Evolutionary conservation across 2,113 vertebrate genomes (phyloP).

Genomic region (Sisor rabdophorus): DNA sequence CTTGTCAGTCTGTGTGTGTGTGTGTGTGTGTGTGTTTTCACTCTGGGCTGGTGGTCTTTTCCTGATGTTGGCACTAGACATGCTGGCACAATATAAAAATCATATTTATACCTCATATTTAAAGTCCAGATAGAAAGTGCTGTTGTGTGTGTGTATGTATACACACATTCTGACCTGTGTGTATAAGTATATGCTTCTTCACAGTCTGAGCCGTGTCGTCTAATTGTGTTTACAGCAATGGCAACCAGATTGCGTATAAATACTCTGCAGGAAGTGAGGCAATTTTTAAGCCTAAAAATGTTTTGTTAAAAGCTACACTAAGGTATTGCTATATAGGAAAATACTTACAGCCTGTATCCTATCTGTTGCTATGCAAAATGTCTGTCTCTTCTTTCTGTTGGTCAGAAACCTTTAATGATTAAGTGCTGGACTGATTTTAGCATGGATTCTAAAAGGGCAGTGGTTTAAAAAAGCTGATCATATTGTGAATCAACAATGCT

Average conservation of each 20-base stretch:
- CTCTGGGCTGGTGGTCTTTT: conserved; percentile 7
- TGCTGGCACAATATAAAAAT: too few relatives aligned
- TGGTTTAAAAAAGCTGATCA: neutral
- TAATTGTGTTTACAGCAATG: neutral
- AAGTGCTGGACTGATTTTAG: neutral
- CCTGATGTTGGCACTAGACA: neutral
- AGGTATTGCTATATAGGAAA: neutral
- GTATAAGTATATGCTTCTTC: neutral
- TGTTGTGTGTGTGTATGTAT: neutral
- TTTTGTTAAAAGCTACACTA: neutral
- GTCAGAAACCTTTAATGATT: neutral
- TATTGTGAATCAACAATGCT: neutral
- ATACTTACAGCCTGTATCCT: neutral
- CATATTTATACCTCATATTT: neutral
- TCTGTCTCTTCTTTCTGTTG: neutral
- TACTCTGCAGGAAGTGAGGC: neutral
- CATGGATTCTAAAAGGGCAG: neutral
- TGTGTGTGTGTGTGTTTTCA: neutral
- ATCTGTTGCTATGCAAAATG: conserved; percentile 5
- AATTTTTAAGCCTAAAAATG: neutral
- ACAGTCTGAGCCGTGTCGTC: neutral
- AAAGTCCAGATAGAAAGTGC: neutral
- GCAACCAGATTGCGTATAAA: neutral
- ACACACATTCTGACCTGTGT: too few relatives aligned
- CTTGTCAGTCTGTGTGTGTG: conserved; percentile 1